phyloP scores from a whole-genome alignment of 1,140 invertebrate species.

The Triops longicaudatus region DNA sequence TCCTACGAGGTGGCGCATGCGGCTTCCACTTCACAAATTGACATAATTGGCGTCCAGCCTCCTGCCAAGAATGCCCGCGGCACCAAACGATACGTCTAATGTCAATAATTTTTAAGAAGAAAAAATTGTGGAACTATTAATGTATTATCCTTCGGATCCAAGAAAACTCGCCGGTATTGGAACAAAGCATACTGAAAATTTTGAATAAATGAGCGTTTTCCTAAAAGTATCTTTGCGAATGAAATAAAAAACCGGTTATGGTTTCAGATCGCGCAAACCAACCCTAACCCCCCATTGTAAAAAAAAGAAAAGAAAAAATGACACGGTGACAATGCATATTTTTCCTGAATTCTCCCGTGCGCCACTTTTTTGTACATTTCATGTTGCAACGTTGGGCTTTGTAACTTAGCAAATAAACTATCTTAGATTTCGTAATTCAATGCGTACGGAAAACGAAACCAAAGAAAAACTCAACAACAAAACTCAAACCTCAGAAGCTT shows the following conservation, averaged over 20 bases:
- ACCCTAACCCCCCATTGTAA: not conserved
- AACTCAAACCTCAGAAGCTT: no score
- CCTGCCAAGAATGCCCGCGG: not conserved
- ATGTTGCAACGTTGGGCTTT: not conserved
- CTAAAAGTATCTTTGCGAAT: not conserved
- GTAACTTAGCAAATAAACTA: conserved; percentile 13
- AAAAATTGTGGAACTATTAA: not conserved
- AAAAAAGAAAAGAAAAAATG: not conserved
- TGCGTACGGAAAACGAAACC: no score
- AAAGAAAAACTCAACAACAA: no score
- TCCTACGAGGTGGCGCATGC: not conserved
- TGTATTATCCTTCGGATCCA: not conserved
- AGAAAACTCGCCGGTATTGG: not conserved
- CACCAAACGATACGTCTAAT: not conserved
- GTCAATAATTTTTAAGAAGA: not conserved
- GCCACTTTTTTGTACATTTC: conserved; percentile 4
- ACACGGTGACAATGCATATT: not conserved
- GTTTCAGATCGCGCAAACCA: not conserved
- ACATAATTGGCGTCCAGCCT: not conserved
- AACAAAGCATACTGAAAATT: not conserved
- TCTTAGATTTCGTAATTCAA: not conserved
- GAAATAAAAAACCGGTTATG: not conserved
- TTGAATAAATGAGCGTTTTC: not conserved
- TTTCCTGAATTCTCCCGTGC: not conserved
- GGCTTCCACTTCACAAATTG: not conserved